Conservation (phyloP, 2,113 vertebrate species). For the Melozone crissalis region DNA sequence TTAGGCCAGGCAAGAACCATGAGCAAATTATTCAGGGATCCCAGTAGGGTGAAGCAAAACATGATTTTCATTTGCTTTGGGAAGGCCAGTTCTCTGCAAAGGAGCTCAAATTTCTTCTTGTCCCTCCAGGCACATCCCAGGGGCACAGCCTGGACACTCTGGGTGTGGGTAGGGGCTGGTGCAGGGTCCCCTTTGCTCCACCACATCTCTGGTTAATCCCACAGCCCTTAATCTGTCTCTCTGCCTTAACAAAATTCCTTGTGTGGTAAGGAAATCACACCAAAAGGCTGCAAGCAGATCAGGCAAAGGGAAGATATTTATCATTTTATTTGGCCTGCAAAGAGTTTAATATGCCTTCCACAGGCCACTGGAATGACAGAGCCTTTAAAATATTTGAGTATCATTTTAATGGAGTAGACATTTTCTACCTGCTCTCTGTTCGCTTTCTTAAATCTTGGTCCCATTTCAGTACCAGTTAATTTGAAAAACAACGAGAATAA, state of each 20-base stretch:
- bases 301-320: background rate
- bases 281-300: background rate
- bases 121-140: background rate
- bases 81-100: background rate
- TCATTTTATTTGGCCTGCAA: background rate
- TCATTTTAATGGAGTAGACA: background rate
- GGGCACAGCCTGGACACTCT: background rate
- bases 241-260: background rate
- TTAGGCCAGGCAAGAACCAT: background rate
- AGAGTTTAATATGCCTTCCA: background rate
- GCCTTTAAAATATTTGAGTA: background rate
- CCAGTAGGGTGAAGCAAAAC: background rate
- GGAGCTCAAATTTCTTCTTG: background rate
- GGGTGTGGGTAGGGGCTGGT: background rate
- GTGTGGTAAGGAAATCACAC: background rate
- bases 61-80: background rate
- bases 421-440: background rate
- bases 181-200: background rate
- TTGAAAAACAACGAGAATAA: slow-evolving; percentile 19
- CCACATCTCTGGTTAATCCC: background rate
- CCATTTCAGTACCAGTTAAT: background rate
- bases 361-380: background rate
- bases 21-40: background rate
- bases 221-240: background rate
- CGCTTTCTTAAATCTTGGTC: background rate